These are phyloP conservation scores for Chrysolina oricalcia DNA, from an alignment of 2,888 invertebrate species.

Conservation along the genomic window DNA sequence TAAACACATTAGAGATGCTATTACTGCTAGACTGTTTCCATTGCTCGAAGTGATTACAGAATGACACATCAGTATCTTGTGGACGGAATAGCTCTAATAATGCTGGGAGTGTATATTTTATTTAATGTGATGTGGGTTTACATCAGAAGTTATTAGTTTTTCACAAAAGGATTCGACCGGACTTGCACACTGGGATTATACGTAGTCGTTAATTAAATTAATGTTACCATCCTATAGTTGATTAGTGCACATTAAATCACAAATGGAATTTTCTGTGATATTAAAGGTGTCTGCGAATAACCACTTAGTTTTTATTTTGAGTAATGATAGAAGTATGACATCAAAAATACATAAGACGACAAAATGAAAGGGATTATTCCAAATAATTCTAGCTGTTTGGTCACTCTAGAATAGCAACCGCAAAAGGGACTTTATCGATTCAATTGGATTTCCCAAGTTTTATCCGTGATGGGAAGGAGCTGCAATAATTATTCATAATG, in stretches of 20 bases:
- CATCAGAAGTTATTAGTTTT: constrained; percentile 2
- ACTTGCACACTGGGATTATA: background rate
- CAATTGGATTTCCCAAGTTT: too few species aligned
- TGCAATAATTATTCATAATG: too few species aligned
- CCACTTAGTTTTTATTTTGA: too few species aligned
- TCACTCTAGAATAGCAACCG: too few species aligned
- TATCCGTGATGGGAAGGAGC: too few species aligned
- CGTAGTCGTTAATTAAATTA: background rate
- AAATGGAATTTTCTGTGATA: background rate
- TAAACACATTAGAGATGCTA: constrained; percentile 4
- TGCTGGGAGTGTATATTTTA: background rate
- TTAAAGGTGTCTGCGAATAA: background rate
- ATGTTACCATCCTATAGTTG: background rate
- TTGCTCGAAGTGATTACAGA: constrained; percentile 9
- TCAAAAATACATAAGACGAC: too few species aligned
- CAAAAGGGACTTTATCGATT: too few species aligned
- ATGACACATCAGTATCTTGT: constrained; percentile 7
- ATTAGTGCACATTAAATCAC: background rate
- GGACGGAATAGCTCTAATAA: background rate
- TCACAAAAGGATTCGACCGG: background rate
- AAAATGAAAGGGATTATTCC: too few species aligned
- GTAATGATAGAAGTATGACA: too few species aligned
- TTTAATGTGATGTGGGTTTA: background rate
- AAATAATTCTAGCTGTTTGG: too few species aligned
- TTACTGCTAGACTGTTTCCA: background rate